Evolutionary conservation across 2,113 vertebrate species (phyloP).

Genomic region (Mus musculus): GRCm39 chr3:76469501-76470000

Average conservation of each 20-base stretch:
- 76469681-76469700: neutral
- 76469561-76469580: no score
- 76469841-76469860: neutral
- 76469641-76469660: no score
- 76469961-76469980: neutral
- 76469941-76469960: neutral
- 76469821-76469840: neutral
- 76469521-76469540: no score
- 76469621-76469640: no score
- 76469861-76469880: neutral
- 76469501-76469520: no score
- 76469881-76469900: rapidly evolving
- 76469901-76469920: neutral
- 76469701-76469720: neutral
- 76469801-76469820: neutral
- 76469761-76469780: neutral
- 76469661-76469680: neutral
- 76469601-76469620: no score
- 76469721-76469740: neutral
- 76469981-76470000: neutral
- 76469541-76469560: no score
- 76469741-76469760: neutral
- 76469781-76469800: neutral
- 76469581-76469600: no score
- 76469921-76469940: neutral